Base-by-base conservation (phyloP, 2,888 invertebrate species). In the Spodoptera littoralis region DNA sequence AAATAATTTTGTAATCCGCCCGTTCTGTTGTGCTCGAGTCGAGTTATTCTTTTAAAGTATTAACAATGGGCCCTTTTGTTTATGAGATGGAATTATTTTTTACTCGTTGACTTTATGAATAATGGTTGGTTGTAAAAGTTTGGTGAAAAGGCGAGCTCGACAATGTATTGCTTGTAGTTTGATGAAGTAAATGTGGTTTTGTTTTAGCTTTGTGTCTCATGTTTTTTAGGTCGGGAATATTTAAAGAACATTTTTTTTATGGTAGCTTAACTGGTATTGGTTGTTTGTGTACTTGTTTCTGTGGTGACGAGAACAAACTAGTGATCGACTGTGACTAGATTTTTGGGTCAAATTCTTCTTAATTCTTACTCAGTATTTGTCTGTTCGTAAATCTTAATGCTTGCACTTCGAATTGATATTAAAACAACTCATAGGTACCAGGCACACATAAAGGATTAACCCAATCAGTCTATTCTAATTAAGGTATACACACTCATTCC, bases 1-100 rank as follows among this genome's bases (percentile, higher is more conserved):
- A 70, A 78, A 80, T 78, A 76, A 76, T 80, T 78, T 76, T 64
- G 68, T 66, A 72, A 75, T 75, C 70, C 70, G 70, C 64, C 62
- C 63, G 68, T 75, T 66, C 60, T 61, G 69, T 65, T 63, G 60
- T 62, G 64, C 51, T 65, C 60, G 52, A 56, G 49, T 59, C 41
- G 46, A 54, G 58, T 46, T 64, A 73, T 73, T 73, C 58, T 69
- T 67, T 58, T 63, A 43, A 53, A 60, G 62, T 48, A 61, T 61
- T 49, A 62, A 62, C 66, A 70, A 73, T 55, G 61, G 55, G 18
- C 57, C 36, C 60, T 56, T 75, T 73, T 73, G 76, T 73, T 72
- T 72, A 65, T 55, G 65, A 70, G 48, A 65, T 51, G 47, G 45
- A 65, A 69, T 69, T 56, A 74, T 72, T 75, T 71, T 71, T 72